Conservation (phyloP, 30 jellyfish, hydroid and myxozoan genomes). For the Chrysaora quinquecirrha region DNA sequence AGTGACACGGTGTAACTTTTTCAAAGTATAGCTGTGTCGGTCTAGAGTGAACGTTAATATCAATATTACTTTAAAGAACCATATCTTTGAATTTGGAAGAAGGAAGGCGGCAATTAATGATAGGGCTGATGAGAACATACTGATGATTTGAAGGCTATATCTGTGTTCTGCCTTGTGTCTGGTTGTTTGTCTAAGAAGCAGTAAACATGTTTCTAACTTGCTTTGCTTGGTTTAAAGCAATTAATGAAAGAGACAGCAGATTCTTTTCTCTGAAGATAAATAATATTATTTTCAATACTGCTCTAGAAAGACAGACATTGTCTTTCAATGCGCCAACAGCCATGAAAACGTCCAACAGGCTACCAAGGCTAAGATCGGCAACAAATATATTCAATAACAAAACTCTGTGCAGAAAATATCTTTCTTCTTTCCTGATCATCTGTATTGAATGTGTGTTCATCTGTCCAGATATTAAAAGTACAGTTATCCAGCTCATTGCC, state of each 20-base stretch:
- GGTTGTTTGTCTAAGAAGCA: too few species aligned
- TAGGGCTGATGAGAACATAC: neutral
- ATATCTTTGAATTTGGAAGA: neutral
- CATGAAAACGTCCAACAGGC: neutral
- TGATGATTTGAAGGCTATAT: too few species aligned
- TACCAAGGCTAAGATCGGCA: neutral
- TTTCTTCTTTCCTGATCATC: neutral
- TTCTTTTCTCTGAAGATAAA: conserved; percentile 1
- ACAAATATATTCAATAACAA: neutral
- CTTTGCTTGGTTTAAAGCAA: neutral
- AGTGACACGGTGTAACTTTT: neutral
- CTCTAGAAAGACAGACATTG: neutral
- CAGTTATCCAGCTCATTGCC: neutral
- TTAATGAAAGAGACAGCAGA: conserved; percentile 18
- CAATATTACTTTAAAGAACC: neutral
- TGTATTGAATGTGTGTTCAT: neutral
- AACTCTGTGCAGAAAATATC: neutral
- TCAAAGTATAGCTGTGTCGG: neutral
- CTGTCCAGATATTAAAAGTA: neutral
- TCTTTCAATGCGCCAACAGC: neutral
- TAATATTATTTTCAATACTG: neutral
- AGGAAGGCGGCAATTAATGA: neutral
- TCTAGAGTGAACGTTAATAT: neutral
- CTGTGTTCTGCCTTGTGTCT: too few species aligned
- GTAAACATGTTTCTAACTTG: too few species aligned